Evolutionary conservation across 2,113 vertebrate species (phyloP).

Genomic region (Poeciliopsis turrubarensis): DNA sequence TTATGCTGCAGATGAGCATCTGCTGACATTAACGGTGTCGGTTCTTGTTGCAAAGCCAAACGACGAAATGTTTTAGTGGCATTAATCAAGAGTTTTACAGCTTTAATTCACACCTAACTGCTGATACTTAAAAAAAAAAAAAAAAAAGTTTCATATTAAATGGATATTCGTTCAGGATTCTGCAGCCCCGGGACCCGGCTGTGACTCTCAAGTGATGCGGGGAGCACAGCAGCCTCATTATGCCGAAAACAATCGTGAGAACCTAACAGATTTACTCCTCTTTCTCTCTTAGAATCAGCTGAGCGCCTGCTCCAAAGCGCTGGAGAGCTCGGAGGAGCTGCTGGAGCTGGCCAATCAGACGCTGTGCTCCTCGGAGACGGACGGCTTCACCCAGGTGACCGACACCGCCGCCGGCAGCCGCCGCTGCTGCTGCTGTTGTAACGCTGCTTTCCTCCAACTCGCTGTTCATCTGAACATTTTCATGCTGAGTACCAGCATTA

Average conservation of each 20-base stretch:
- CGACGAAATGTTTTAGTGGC: neutral
- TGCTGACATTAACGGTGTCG: neutral
- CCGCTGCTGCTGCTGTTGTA: neutral
- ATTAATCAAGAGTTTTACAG: neutral
- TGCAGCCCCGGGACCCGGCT: conserved; percentile 42
- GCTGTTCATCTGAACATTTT: neutral
- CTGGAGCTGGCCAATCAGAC: conserved; percentile 94
- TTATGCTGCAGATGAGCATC: neutral
- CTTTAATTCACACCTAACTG: neutral
- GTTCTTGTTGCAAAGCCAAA: neutral
- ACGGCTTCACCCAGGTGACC: conserved; percentile 87
- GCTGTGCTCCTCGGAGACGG: conserved; percentile 83
- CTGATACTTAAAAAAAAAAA: neutral
- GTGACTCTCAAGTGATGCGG: conserved; percentile 68
- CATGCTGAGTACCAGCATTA: conserved; percentile 14
- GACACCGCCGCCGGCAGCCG: neutral
- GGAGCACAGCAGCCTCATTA: conserved; percentile 49
- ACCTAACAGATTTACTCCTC: conserved; percentile 11
- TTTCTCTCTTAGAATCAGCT: conserved; percentile 85
- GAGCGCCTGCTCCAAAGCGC: conserved; percentile 87
- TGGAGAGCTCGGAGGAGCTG: conserved; percentile 96
- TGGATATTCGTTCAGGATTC: neutral
- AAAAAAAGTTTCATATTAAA: neutral
- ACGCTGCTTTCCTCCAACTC: conserved; percentile 9
- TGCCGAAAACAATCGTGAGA: neutral